Percentiles rank a stretch among this genome's conserved stretches.
Conservation (phyloP, 2,888 invertebrate genomes). For the Hydropsyche betteni region DNA sequence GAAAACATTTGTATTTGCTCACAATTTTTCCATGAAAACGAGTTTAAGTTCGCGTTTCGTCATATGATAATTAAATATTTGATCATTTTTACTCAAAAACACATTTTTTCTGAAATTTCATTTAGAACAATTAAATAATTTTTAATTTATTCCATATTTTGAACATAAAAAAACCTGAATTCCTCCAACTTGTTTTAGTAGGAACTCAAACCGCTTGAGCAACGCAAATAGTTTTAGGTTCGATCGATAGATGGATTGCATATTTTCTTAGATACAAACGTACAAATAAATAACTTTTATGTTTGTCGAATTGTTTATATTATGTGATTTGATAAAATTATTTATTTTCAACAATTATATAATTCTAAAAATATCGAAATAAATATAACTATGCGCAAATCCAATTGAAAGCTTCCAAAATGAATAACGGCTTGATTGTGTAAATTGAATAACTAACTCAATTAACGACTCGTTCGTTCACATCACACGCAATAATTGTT, state of each 20-base stretch:
- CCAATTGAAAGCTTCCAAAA: no score
- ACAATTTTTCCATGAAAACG: neutral
- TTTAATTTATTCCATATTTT: neutral
- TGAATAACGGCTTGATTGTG: no score
- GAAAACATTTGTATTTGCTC: conserved; percentile 14
- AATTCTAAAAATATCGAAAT: no score
- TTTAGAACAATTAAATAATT: neutral
- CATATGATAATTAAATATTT: neutral
- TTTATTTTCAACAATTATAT: no score
- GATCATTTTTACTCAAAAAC: neutral
- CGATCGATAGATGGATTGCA: neutral
- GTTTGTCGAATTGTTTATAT: neutral
- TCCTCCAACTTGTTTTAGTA: neutral
- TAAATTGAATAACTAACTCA: no score
- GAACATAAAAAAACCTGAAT: neutral
- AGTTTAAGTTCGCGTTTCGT: neutral
- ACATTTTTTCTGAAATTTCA: neutral
- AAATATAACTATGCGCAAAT: no score
- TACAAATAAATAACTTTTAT: neutral
- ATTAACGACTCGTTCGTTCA: no score
- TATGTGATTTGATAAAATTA: no score
- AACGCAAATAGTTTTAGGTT: neutral
- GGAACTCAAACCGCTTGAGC: neutral
- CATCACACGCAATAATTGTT: no score
- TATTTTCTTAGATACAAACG: neutral